These are phyloP conservation scores for Cecidostiba fungosa DNA, from an alignment of 2,888 invertebrate genomes.

Conservation along the genomic window DNA sequence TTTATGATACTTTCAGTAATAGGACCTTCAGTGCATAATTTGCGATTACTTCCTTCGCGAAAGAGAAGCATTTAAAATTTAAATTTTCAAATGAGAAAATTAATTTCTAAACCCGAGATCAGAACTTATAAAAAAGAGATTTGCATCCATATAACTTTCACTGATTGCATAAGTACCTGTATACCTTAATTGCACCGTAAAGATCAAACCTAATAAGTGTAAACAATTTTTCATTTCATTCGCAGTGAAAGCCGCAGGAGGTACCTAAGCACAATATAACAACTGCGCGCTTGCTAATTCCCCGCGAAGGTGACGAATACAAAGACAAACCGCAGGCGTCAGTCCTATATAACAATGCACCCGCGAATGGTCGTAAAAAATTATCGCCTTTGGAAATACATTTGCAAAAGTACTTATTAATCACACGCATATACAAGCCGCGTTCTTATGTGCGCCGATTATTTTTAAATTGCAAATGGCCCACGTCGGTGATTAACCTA, in stretches of 20 bases:
- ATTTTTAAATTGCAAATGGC: constrained; percentile 23
- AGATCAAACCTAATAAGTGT: background rate
- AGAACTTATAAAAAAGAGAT: constrained; percentile 6
- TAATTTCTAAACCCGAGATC: background rate
- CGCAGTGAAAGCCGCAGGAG: background rate
- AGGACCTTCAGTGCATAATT: no score
- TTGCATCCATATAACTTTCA: background rate
- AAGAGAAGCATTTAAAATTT: no score
- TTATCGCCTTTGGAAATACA: background rate
- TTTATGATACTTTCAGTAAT: background rate
- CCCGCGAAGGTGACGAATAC: background rate
- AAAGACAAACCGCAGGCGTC: background rate
- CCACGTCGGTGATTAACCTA: constrained; percentile 18
- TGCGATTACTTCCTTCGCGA: no score
- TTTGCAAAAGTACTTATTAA: constrained; percentile 25
- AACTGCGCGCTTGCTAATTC: background rate
- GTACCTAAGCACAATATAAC: background rate
- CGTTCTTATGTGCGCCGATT: background rate
- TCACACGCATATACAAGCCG: background rate
- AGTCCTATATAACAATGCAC: background rate
- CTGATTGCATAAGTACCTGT: background rate
- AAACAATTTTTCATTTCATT: constrained; percentile 3
- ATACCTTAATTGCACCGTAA: background rate
- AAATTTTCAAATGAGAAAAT: no score
- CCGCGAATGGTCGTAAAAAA: background rate